Evolutionary conservation across 2,113 vertebrate species (phyloP), one percentile per base, ranked within the genome.

Genomic region (Alosa alosa): DNA sequence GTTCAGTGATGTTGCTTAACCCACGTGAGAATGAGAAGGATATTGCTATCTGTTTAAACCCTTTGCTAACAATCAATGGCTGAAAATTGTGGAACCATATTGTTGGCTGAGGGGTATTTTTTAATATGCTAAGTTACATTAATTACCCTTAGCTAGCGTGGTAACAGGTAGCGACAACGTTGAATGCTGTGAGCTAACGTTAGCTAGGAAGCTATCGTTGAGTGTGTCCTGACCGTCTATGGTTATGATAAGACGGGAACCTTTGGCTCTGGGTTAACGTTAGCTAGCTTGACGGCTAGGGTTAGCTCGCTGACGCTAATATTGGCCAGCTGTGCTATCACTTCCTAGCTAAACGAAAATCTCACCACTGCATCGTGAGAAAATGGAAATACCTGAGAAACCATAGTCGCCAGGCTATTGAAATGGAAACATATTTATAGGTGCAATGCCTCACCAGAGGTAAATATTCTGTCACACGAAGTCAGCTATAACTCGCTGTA

Each of bases 21-120:
- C 57, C 87, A 84, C 81, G 82, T 86, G 84, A 75, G 44, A 20
- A 18, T 25, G 0, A 22, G 44, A 60, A 22, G 17, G 57, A 44
- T 45, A 18, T 20, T 78, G 25, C 72, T 78, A 39, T 39, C n/a
- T n/a, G 18, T 6, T 17, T 78, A 39, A 78, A 78, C 13, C 31
- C 31, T 39, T 78, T 39, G 72, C 72, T 39, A 78, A 68, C 13
- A 4, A 78, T 36, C 72, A 78, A 1, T 39, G 72, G 72, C 72
- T 13, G 72, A 36, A 78, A 31, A 78, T 18, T 78, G 72, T 78
- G 72, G 10, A 36, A 41, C 3, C 72, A 78, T 13, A 78, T 39
- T 72, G 10, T 31, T 78, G 31, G 36, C 31, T 78, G 39, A 39
- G 3, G 36, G 5, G 25, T 39, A 5, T 18, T 15, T 39, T 78